Base-by-base conservation (phyloP, 2,888 invertebrate genomes). In the Nephrotoma appendiculata region DNA sequence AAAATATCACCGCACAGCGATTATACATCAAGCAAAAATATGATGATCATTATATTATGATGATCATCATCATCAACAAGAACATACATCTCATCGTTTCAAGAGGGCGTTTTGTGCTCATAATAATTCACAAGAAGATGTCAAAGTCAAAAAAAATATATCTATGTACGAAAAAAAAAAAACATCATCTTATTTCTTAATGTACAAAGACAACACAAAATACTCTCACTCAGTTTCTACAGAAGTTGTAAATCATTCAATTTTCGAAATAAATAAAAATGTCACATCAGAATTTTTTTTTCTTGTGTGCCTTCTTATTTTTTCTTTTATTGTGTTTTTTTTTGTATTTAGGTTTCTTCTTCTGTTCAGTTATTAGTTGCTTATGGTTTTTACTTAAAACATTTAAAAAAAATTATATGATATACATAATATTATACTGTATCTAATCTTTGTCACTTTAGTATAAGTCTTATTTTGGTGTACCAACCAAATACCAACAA, bases 241-340 rank as follows among this genome's bases (percentile, higher is more conserved):
- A 84, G 84, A 84, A 85, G 85, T 44, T 85, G 85, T 85, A 85
- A 85, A 85, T 85, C 85, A 85, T 85, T 85, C 85, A 85, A 85
- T 85, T 85, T 85, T 85, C 85, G 85, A 85, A 85, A 85, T 85
- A 85, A 85, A 85, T 85, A 85, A 85, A 85, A 85, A 85, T 85
- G 85, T 85, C 85, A 85, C 85, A 85, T 44, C 44, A 85, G 85
- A 85, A 85, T 85, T 85, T n/a, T 83, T 84, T 83, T 83, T 84
- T 84, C 43, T 84, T 42, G 43, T 84, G n/a, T 84, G 15, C 19
- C 84, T 42, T 84, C 84, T 84, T 84, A 5, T 84, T 84, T n/a
- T 19, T 84, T 84, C 42, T 84, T n/a, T n/a, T 84, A 84, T 84
- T 84, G 41, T 84, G 41, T 84, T 41, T 42, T 84, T 84, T 9